A percentile compares a stretch with the other conserved stretches of the same genome.
Conservation (phyloP, 2,797 vertebrate genomes). For the Loriculus beryllinus region DNA sequence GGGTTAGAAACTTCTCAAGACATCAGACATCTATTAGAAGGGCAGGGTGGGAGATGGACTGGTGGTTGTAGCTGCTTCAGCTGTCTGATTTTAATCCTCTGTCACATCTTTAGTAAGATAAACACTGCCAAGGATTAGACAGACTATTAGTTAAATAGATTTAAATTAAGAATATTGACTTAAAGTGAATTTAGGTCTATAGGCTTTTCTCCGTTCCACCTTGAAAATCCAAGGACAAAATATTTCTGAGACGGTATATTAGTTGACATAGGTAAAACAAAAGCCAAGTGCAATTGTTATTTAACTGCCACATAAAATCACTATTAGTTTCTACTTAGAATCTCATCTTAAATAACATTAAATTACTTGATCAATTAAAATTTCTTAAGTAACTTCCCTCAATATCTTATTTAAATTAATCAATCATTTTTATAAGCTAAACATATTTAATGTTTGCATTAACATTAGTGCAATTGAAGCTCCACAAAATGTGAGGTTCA, state of each 20-base stretch:
- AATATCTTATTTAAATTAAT: background rate
- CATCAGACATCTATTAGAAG: background rate
- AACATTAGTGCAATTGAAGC: background rate
- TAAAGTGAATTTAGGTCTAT: background rate
- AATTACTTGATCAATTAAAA: background rate
- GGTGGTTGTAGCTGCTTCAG: background rate
- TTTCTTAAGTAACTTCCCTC: background rate
- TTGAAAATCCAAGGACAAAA: background rate
- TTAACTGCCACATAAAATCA: background rate
- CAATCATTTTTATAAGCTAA: background rate
- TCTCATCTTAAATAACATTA: background rate
- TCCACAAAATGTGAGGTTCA: background rate
- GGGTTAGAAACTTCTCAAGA: background rate
- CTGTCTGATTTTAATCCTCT: background rate
- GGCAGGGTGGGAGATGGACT: background rate
- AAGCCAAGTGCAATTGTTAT: background rate
- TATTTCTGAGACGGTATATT: background rate
- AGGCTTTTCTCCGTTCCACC: background rate
- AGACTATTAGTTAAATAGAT: slow-evolving; percentile 6
- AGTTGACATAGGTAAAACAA: background rate
- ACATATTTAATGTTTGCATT: background rate
- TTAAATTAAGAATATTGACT: slow-evolving; percentile 47
- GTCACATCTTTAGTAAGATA: slow-evolving; percentile 6
- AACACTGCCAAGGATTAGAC: slow-evolving; percentile 12
- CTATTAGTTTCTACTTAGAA: background rate